Evolutionary conservation across 2,797 vertebrate species (phyloP), one percentile per base, ranked within the genome.

Genomic region (Cirrhinus molitorella): DNA sequence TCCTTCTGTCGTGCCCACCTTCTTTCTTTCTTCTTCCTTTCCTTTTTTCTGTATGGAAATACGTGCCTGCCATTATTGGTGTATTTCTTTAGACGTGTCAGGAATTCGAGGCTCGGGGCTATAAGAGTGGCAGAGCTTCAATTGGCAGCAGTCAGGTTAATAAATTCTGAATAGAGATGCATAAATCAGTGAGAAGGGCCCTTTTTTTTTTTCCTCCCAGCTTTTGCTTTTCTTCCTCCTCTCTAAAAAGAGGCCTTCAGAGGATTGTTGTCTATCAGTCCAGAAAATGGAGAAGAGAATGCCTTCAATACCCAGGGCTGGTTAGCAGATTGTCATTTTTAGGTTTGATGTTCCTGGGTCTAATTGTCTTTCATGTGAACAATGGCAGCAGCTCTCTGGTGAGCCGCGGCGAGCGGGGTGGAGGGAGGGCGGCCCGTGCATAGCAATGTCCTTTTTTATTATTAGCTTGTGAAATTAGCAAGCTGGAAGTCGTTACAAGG

Each of bases 311-410:
- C 94, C 93, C 95, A 94, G 92, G 84, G 92, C 95, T 93, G 92
- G 94, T 94, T 95, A 95, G 93, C 95, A 95, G 95, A 96, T 95
- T 96, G 96, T 96, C 94, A 96, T 95, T 96, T 95, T 95, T 94
- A 91, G 94, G 96, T 96, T 97, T 96, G 95, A 96, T 96, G 94
- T 96, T 94, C 91, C 92, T 94, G 93, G 92, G 90, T 96, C 96
- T 97, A 97, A 97, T 97, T 96, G 96, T 97, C 95, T 96, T 97
- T 96, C 94, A 95, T 96, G 96, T 95, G 95, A 97, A 96, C 95
- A 96, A 96, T 96, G 93, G 95, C 94, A 94, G 93, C 88, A 91
- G 89, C 93, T 95, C 96, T 95, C 95, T 95, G 92, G 94, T 95
- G 95, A 93, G 93, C 93, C 89, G 93, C 55, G 34, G 90, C 92